A percentile compares a stretch with the other conserved stretches of the same genome.
Evolutionary conservation across 2,797 vertebrate species (phyloP).

Genomic region (Danio tinwini): DNA sequence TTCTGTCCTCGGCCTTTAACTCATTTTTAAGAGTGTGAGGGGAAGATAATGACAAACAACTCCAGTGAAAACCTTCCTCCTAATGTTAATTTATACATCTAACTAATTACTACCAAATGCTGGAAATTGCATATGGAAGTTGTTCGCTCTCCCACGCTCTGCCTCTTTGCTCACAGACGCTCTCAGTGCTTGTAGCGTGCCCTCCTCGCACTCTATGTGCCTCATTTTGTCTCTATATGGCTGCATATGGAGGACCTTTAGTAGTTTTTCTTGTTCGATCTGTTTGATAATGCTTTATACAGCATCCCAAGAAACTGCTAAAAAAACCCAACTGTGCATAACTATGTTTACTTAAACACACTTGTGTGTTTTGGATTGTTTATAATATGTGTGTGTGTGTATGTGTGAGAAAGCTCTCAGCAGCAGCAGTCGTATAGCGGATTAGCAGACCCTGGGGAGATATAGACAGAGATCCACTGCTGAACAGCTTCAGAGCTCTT

Average conservation of each 20-base stretch:
- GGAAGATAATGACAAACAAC: constrained; percentile 86
- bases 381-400: not conserved
- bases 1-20: constrained; percentile 1
- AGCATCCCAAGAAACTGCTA: constrained; percentile 10
- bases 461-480: constrained; percentile 62
- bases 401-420: constrained; percentile 41
- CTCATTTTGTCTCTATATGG: constrained; percentile 63
- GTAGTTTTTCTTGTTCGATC: constrained; percentile 42
- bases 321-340: constrained; percentile 7
- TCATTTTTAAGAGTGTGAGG: constrained; percentile 3
- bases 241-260: constrained; percentile 57
- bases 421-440: constrained; percentile 64
- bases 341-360: not conserved
- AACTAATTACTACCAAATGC: constrained; percentile 98
- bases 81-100: constrained; percentile 99
- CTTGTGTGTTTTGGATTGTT: too few species aligned
- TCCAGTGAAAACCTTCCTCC: constrained; percentile 88
- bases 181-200: constrained; percentile 65
- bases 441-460: constrained; percentile 71
- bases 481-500: constrained; percentile 59
- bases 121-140: constrained; percentile 92
- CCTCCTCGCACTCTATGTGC: constrained; percentile 58
- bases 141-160: constrained; percentile 87
- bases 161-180: constrained; percentile 79
- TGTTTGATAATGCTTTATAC: constrained; percentile 5